Percentiles rank a stretch among this genome's conserved stretches.
phyloP scores from a whole-genome alignment of 2,888 invertebrate genomes.

The Melinaea menophilus region DNA sequence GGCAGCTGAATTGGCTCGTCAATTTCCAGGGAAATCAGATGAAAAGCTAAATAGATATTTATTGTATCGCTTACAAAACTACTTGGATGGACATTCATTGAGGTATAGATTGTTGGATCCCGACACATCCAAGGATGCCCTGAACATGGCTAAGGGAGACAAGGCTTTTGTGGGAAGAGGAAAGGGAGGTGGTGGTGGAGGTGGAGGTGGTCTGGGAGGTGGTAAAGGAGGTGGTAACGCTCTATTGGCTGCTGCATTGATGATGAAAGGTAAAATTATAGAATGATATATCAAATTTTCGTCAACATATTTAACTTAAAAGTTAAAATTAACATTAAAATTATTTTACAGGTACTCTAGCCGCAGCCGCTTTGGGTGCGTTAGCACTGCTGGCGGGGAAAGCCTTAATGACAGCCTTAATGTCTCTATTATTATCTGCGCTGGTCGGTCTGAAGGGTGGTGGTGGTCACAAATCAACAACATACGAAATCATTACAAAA shows the following conservation, averaged over 20 bases:
- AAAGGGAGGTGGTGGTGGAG: constrained; percentile 59
- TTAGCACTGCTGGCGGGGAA: constrained; percentile 89
- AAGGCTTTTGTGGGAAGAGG: constrained; percentile 67
- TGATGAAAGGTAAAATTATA: constrained; percentile 79
- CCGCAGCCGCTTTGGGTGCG: constrained; percentile 85
- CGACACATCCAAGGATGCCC: constrained; percentile 77
- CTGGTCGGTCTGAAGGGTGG: constrained; percentile 86
- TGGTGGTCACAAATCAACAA: constrained; percentile 84
- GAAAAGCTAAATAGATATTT: constrained; percentile 86
- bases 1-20: constrained; percentile 83
- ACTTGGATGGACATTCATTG: constrained; percentile 85
- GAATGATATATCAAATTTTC: neutral
- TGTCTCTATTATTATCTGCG: constrained; percentile 87
- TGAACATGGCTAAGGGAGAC: constrained; percentile 68
- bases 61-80: constrained; percentile 81
- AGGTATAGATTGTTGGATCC: constrained; percentile 84
- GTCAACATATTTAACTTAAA: too few relatives aligned
- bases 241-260: constrained; percentile 77
- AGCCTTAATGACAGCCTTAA: constrained; percentile 88
- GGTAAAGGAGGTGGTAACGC: constrained; percentile 63
- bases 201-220: constrained; percentile 48
- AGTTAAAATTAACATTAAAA: too few relatives aligned
- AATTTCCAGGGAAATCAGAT: constrained; percentile 87
- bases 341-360: constrained; percentile 77
- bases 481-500: constrained; percentile 90